Evolutionary conservation across 2,888 invertebrate genomes (phyloP).

Genomic region (Stenichneumon culpator): DNA sequence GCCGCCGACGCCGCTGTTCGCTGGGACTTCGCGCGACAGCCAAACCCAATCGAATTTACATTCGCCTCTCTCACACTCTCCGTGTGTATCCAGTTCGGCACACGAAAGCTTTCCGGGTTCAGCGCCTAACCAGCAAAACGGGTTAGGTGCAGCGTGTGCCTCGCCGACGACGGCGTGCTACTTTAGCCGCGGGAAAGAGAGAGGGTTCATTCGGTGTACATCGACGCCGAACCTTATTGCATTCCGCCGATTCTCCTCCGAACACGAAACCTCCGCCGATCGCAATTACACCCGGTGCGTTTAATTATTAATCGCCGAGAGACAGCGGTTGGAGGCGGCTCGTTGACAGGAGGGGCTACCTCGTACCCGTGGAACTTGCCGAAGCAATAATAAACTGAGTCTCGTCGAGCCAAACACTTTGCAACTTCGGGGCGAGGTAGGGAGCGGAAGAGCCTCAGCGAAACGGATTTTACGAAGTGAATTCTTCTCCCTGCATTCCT

Average conservation of each 20-base stretch:
- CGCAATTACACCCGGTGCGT: conserved; percentile 14
- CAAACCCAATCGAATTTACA: conserved; percentile 68
- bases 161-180: not conserved
- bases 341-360: not conserved
- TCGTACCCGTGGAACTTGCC: not conserved
- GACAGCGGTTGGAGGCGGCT: not conserved
- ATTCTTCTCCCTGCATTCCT: conserved; percentile 33
- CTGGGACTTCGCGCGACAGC: conserved; percentile 49
- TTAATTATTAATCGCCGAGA: conserved; percentile 34
- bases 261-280: conserved; percentile 19
- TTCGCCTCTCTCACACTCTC: conserved; percentile 41
- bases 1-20: not conserved
- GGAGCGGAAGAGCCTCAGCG: not conserved
- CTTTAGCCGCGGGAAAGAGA: conserved; percentile 23
- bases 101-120: conserved; percentile 50
- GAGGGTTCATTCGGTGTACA: not conserved
- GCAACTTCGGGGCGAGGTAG: not conserved
- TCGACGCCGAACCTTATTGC: conserved; percentile 26
- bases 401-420: not conserved
- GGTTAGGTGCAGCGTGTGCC: conserved; percentile 28
- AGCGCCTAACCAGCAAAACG: conserved; percentile 13
- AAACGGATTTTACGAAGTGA: conserved; percentile 17
- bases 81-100: conserved; percentile 64
- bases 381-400: conserved; percentile 36
- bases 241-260: conserved; percentile 7